A percentile compares a stretch with the other conserved stretches of the same genome.
Conservation (phyloP, 2,113 vertebrate species). For the Megaceryle torquata region DNA sequence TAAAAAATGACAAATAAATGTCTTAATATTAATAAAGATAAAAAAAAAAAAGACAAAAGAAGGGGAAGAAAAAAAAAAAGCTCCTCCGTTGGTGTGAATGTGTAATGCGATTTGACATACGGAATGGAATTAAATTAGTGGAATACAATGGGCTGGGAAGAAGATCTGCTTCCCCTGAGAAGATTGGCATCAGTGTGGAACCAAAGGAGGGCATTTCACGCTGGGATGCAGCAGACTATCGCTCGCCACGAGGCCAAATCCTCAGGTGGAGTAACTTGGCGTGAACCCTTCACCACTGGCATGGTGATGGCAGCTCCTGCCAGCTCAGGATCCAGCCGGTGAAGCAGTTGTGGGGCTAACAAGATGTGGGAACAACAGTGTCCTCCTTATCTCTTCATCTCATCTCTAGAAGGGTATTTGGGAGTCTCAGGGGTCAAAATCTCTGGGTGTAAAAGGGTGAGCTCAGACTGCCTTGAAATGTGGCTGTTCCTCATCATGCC, state of each 20-base stretch:
- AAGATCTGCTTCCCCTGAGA: neutral
- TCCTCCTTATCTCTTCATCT: neutral
- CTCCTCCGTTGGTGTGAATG: neutral
- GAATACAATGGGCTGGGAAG: slow-evolving; percentile 55
- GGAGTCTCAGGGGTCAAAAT: neutral
- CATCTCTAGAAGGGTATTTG: fast-evolving
- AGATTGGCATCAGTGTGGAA: neutral
- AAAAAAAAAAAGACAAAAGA: neutral
- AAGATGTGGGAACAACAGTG: fast-evolving
- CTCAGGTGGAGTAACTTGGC: neutral
- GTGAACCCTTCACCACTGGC: fast-evolving
- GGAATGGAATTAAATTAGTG: slow-evolving; percentile 48
- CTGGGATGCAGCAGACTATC: neutral
- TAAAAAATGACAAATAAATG: slow-evolving; percentile 66
- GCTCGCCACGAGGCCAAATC: neutral
- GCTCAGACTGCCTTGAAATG: neutral
- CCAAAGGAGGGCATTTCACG: neutral
- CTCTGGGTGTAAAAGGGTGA: neutral
- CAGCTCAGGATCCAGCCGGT: neutral
- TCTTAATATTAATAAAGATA: slow-evolving; percentile 62
- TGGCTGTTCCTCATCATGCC: fast-evolving
- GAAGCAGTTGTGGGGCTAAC: fast-evolving
- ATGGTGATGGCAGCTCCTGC: fast-evolving
- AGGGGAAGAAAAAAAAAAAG: neutral
- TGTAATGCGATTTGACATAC: slow-evolving; percentile 44